phyloP scores from a whole-genome alignment of 2,113 vertebrate genomes.

The Orcinus orca region DNA sequence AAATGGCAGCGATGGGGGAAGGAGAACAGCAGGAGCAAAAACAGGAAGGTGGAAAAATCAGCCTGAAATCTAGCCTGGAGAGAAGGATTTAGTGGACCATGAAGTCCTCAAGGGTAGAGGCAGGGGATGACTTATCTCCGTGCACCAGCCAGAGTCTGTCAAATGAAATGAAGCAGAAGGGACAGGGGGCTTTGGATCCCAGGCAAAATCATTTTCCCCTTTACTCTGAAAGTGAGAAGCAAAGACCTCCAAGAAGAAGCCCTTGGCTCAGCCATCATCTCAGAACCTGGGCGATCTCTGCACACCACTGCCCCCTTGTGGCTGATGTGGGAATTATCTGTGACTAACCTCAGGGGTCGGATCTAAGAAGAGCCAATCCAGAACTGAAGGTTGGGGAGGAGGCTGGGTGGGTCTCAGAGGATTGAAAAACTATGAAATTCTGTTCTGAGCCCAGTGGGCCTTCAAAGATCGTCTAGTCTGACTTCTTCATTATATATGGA shows the following conservation, averaged over 20 bases:
- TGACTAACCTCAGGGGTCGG: neutral
- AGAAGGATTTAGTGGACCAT: neutral
- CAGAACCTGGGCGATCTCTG: neutral
- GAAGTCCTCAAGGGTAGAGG: neutral
- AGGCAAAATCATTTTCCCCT: neutral
- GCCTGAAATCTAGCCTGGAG: neutral
- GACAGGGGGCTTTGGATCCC: neutral
- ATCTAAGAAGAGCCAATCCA: neutral
- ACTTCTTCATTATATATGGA: neutral
- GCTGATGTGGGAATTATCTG: neutral
- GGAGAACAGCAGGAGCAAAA: neutral
- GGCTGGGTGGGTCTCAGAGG: neutral
- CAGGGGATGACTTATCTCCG: neutral
- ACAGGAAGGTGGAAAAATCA: neutral
- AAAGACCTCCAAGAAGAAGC: neutral
- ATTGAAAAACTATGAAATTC: neutral
- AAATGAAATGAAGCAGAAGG: slow-evolving; percentile 8
- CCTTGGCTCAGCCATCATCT: neutral
- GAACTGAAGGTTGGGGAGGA: neutral
- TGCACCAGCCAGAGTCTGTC: neutral
- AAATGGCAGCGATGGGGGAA: neutral
- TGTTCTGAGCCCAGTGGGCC: neutral
- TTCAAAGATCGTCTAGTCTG: neutral
- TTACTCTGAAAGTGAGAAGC: neutral
- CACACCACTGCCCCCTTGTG: slow-evolving; percentile 55